A percentile compares a stretch with the other conserved stretches of the same genome.
Evolutionary conservation across 1,140 invertebrate species (phyloP).

Genomic region (Chrysopa pallens): DNA sequence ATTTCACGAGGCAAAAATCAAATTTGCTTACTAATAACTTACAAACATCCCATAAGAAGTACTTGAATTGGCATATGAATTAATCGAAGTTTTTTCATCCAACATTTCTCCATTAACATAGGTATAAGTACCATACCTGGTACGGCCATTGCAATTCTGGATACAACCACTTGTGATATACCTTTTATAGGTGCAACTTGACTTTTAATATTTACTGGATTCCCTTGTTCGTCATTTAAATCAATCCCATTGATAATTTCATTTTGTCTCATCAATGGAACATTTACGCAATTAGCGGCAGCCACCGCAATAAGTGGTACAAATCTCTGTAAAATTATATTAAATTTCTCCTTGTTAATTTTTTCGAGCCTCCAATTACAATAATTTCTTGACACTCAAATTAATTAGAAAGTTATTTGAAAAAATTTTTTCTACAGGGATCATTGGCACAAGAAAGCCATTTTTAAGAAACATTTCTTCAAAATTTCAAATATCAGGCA

Average conservation of each 20-base stretch:
- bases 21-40: constrained; percentile 28
- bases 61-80: constrained; percentile 66
- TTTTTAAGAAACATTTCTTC: too few relatives aligned
- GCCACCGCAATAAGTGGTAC: constrained; percentile 97
- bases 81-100: constrained; percentile 50
- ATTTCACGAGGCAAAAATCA: too few relatives aligned
- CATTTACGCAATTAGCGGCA: constrained; percentile 96
- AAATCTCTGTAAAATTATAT: too few relatives aligned
- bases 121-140: constrained; percentile 74
- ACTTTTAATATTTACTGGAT: constrained; percentile 53
- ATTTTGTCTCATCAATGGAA: constrained; percentile 91
- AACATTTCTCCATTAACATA: constrained; percentile 59
- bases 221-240: constrained; percentile 60
- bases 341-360: too few relatives aligned
- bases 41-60: constrained; percentile 57
- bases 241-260: constrained; percentile 50
- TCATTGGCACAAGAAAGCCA: too few relatives aligned
- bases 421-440: too few relatives aligned
- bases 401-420: too few relatives aligned
- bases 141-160: constrained; percentile 79
- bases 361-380: too few relatives aligned
- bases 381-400: too few relatives aligned
- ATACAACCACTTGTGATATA: constrained; percentile 68
- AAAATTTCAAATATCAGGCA: too few relatives aligned
- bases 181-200: constrained; percentile 61